Conservation (phyloP, 2,888 invertebrate species). For the Bombylius major region DNA sequence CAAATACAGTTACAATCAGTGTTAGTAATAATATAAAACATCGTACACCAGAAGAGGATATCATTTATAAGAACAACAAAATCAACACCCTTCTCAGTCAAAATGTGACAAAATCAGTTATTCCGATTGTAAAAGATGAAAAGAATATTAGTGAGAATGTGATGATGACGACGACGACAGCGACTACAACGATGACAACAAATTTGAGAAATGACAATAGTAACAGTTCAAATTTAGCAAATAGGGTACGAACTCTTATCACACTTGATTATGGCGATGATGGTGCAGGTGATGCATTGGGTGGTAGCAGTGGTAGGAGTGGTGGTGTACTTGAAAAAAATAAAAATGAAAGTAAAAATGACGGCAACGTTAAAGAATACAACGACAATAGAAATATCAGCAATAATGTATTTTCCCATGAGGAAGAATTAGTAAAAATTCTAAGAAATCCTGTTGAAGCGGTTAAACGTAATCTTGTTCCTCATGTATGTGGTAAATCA, state of each 20-base stretch:
- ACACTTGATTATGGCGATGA: conserved; percentile 29
- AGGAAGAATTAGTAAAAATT: conserved; percentile 43
- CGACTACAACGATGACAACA: conserved; percentile 7
- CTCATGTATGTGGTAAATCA: conserved; percentile 59
- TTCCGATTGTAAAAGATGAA: conserved; percentile 25
- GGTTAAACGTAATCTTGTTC: conserved; percentile 57
- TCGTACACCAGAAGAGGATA: conserved; percentile 24
- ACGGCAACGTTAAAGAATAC: background rate
- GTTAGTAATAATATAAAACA: conserved; percentile 31
- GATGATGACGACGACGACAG: background rate
- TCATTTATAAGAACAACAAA: conserved; percentile 31
- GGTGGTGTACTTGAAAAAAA: too few species aligned
- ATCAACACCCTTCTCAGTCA: conserved; percentile 29
- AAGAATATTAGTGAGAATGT: background rate
- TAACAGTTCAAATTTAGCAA: conserved; percentile 13
- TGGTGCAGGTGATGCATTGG: background rate
- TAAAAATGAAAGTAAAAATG: background rate
- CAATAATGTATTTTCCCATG: conserved; percentile 25
- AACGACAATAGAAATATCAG: background rate
- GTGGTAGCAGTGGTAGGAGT: background rate
- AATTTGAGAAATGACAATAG: conserved; percentile 21
- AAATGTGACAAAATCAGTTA: conserved; percentile 31
- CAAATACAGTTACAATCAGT: conserved; percentile 50
- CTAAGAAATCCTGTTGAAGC: conserved; percentile 64
- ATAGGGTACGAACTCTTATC: conserved; percentile 31